Base-by-base conservation (phyloP, 2,113 vertebrate species). In the Chlorodrepanis virens region DNA sequence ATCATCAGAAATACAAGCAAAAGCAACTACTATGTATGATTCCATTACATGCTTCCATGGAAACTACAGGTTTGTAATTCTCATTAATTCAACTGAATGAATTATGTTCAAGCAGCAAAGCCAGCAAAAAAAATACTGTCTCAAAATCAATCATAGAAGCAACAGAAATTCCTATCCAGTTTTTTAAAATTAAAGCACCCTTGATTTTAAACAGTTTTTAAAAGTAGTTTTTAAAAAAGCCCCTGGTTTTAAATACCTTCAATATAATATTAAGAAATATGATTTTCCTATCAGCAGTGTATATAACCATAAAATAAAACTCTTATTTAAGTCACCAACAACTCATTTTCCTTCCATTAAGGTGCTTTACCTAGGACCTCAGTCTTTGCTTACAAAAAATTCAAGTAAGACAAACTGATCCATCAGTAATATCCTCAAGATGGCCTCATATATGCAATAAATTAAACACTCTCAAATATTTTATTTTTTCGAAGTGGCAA, bases 381-480 rank as follows among this genome's bases (percentile, higher is more conserved):
- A 47, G 67, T 59, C 37, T 88, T 88, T 89, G 72, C 50, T 88
- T 67, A 54, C 22, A 80, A 7, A 80, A 90, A 91, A 95, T 74
- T 67, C 45, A 93, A 87, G 37, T 29, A 87, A 93, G 39, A 93
- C 59, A 68, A 91, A 52, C 59, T 92, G 91, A 94, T 75, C 64
- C 68, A 83, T 57, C 82, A 95, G 71, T 86, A 90, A 96, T 81
- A 72, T 93, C 76, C 94, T 95, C 93, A 96, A 88, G 87, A 97
- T 86, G 92, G 95, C 71, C 90, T 86, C 71, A 91, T 90, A 90
- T 16, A 83, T 60, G 71, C 79, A 90, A 86, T 22, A 61, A 94
- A 94, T 96, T 93, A 93, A 95, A 93, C 69, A 90, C 37, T 67
- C 87, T 81, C 37, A 83, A 95, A 49, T 70, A 83, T 88, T 97